Evolutionary conservation across 2,113 vertebrate genomes (phyloP).

Genomic region (Coregonus clupeaformis): DNA sequence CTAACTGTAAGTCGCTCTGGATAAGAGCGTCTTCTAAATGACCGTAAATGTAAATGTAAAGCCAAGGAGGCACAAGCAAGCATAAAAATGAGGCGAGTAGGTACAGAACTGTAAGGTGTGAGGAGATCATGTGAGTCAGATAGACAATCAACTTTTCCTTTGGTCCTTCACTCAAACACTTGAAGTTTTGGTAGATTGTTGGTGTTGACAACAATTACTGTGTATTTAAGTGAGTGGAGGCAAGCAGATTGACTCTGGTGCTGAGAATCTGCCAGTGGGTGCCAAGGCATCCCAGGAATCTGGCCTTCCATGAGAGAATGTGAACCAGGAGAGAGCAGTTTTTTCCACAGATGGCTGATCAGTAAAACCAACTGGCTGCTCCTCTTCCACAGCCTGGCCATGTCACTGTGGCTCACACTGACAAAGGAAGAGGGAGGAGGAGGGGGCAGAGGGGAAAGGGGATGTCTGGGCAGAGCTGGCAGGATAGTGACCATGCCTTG

Average conservation of each 20-base stretch:
- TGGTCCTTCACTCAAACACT: background rate
- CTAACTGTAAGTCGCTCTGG: no score
- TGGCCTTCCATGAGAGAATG: constrained; percentile 65
- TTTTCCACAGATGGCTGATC: constrained; percentile 78
- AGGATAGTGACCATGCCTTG: background rate
- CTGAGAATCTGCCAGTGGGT: constrained; percentile 40
- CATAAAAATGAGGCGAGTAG: no score
- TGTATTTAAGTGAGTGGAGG: constrained; percentile 52
- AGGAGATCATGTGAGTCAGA: no score
- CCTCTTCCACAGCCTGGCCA: constrained; percentile 43
- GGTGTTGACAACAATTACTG: constrained; percentile 38
- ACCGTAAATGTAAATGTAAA: no score
- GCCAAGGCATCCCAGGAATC: constrained; percentile 64
- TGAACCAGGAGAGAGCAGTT: constrained; percentile 68
- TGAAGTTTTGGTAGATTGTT: constrained; percentile 35
- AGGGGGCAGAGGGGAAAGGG: background rate
- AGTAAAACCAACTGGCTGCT: constrained; percentile 70
- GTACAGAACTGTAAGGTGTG: no score
- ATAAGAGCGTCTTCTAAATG: no score
- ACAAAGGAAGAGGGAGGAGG: constrained; percentile 41
- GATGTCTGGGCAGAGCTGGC: background rate
- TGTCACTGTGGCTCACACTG: constrained; percentile 50
- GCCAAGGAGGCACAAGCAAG: no score
- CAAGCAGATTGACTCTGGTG: constrained; percentile 29
- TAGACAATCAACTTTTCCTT: background rate